Evolutionary conservation across 2,797 vertebrate species (phyloP).

Genomic region (Poeciliopsis paucimaculata): DNA sequence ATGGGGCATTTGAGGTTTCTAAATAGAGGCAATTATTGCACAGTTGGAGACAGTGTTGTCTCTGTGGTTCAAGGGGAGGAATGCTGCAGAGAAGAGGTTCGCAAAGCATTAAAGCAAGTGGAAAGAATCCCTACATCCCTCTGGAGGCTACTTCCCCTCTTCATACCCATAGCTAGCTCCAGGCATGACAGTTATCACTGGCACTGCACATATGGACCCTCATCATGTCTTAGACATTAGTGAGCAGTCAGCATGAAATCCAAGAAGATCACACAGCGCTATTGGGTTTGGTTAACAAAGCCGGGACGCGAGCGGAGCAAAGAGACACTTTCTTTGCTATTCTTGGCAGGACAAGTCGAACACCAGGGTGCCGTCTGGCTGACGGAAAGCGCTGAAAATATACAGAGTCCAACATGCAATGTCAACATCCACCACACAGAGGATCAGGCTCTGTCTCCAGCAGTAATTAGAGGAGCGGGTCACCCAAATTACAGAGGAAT

Average conservation of each 20-base stretch:
- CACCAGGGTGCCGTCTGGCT: conserved; percentile 23
- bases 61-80: conserved; percentile 40
- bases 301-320: conserved; percentile 24
- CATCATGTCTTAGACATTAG: conserved; percentile 50
- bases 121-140: conserved; percentile 45
- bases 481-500: conserved; percentile 26
- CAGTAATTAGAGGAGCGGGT: conserved; percentile 30
- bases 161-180: conserved; percentile 30
- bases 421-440: conserved; percentile 26
- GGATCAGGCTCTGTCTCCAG: conserved; percentile 17
- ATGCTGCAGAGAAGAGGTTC: conserved; percentile 35
- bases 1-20: conserved; percentile 51
- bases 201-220: conserved; percentile 46
- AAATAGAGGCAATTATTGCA: conserved; percentile 50
- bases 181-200: conserved; percentile 61
- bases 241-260: conserved; percentile 64
- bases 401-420: conserved; percentile 34
- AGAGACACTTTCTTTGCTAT: conserved; percentile 67
- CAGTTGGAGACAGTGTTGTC: conserved; percentile 42
- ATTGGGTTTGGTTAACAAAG: conserved; percentile 50
- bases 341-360: conserved; percentile 47
- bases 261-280: conserved; percentile 55
- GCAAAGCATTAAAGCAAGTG: conserved; percentile 41
- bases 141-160: conserved; percentile 32
- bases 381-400: conserved; percentile 40